Evolutionary conservation across 2,113 vertebrate species (phyloP).

Genomic region (Hydropotes inermis): DNA sequence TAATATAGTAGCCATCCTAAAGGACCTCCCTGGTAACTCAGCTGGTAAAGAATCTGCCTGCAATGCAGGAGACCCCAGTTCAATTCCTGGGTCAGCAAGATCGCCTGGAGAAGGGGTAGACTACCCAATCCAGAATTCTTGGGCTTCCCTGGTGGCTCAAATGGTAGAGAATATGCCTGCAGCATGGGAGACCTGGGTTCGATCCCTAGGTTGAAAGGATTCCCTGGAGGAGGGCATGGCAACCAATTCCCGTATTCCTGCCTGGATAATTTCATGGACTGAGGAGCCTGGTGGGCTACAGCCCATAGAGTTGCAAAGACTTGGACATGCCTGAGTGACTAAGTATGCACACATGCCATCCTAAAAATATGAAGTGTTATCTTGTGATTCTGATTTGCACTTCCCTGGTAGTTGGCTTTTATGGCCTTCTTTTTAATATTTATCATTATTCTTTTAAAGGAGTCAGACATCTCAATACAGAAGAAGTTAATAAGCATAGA

Average conservation of each 20-base stretch:
- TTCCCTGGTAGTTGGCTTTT: conserved; percentile 26
- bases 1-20: neutral
- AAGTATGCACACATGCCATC: neutral
- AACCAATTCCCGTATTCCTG: neutral
- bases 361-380: neutral
- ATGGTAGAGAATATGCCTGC: neutral
- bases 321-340: neutral
- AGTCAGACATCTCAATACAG: conserved; percentile 29
- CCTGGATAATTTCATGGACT: neutral
- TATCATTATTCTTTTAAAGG: conserved; percentile 34
- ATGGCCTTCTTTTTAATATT: conserved; percentile 8
- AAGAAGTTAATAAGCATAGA: neutral
- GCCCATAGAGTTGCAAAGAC: neutral
- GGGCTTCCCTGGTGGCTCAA: neutral
- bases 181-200: neutral
- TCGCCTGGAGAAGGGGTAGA: neutral
- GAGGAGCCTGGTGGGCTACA: neutral
- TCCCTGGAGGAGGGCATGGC: neutral
- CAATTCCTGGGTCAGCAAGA: neutral
- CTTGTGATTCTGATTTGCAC: conserved; percentile 4
- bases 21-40: neutral
- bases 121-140: neutral
- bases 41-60: neutral
- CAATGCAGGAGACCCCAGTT: neutral
- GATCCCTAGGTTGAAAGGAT: neutral